Base-by-base conservation (phyloP, 2,888 invertebrate species). In the Heliconius hortense region DNA sequence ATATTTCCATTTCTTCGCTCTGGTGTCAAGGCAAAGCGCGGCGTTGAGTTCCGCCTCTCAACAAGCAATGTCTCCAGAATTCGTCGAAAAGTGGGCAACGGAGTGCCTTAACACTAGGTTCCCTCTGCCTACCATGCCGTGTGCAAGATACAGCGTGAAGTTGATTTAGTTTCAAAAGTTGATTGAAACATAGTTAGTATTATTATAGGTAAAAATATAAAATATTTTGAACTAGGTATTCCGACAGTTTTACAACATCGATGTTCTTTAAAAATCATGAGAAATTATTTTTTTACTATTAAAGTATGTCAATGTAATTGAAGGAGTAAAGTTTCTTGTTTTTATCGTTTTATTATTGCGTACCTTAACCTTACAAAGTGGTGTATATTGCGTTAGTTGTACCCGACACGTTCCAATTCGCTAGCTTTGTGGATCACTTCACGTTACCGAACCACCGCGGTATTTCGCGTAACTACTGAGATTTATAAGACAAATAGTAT, bases 321-420 rank as follows among this genome's bases (percentile, higher is more conserved):
- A 76, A 78, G 56, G 74, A 76, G 68, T 72, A 68, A 56, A 72
- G 67, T 63, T 63, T 68, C 18, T 75, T 75, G 67, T 72, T 72
- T 72, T 60, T 68, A 74, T 75, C 72, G 21, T 71, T 71, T 56
- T 73, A 48, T 75, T 77, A 69, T 75, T 75, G 62, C 77, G 72
- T 75, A 78, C 77, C 78, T 74, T 77, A 77, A 78, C 78, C 78
- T 78, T 77, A 75, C 77, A 64, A 35, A 68, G 64, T 63, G 78
- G 78, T 78, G 75, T 78, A 67, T 62, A 75, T 80, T 77, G 78
- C 79, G 68, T 70, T 78, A 78, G 76, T 77, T 76, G 76, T 76
- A 79, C 76, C 76, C 76, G 79, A 80, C 77, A 78, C 80, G 79
- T 78, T 78, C 75, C 80, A 76, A 75, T 78, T 78, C 80, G 60